A percentile compares a stretch with the other conserved stretches of the same genome.
phyloP scores from a whole-genome alignment of 2,113 vertebrate genomes.

The Maccullochella peelii region DNA sequence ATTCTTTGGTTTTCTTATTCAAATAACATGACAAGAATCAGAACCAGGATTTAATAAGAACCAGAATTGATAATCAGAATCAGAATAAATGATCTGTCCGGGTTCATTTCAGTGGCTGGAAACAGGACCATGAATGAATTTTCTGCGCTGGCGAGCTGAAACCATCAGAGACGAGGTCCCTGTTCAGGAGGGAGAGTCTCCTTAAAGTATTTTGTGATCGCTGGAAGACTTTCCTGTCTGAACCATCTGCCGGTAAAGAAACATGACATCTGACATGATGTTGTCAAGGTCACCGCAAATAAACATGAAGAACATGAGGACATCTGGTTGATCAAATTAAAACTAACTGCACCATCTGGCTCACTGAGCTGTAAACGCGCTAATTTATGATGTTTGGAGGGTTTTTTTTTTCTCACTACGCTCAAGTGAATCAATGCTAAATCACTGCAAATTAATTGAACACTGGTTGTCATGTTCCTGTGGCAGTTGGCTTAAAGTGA shows the following conservation, averaged over 20 bases:
- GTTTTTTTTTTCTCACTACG: neutral
- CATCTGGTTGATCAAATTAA: slow-evolving; percentile 74
- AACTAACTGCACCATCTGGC: slow-evolving; percentile 65
- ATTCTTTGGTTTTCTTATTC: neutral
- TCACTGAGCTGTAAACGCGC: slow-evolving; percentile 45
- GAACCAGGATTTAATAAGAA: neutral
- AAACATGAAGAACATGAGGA: slow-evolving; percentile 51
- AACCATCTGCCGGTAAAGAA: slow-evolving; percentile 27
- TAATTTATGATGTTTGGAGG: slow-evolving; percentile 43
- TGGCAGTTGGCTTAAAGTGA: neutral
- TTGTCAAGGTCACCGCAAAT: slow-evolving; percentile 55
- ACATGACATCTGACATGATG: slow-evolving; percentile 31
- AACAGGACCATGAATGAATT: neutral
- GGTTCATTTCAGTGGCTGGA: too few relatives aligned
- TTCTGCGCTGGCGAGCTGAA: neutral
- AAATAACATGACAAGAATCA: neutral
- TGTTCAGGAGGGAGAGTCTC: neutral
- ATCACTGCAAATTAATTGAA: slow-evolving; percentile 53
- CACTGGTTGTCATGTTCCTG: slow-evolving; percentile 8
- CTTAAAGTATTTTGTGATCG: neutral
- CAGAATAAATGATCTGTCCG: too few relatives aligned
- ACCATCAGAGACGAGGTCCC: neutral
- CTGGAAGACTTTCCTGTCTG: slow-evolving; percentile 1
- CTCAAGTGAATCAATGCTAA: slow-evolving; percentile 25
- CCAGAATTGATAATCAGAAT: neutral